phyloP scores from a whole-genome alignment of 2,113 vertebrate genomes.

The Heterochromis multidens region DNA sequence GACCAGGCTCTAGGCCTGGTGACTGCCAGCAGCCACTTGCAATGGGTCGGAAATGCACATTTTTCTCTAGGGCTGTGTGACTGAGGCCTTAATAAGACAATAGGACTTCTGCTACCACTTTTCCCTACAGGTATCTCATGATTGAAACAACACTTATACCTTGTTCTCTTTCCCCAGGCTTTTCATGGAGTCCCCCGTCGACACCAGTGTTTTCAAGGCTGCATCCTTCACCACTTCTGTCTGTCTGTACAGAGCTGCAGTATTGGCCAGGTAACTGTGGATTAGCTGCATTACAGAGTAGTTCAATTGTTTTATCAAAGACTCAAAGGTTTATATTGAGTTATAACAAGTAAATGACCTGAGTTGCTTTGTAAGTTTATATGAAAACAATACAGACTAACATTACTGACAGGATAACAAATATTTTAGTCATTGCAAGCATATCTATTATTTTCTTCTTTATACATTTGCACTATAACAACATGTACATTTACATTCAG shows the following conservation, averaged over 20 bases:
- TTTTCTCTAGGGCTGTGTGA: background rate
- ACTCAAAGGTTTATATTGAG: background rate
- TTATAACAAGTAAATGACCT: background rate
- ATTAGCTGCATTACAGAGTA: background rate
- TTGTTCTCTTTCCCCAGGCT: slow-evolving; percentile 71
- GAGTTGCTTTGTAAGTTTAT: background rate
- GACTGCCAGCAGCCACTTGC: background rate
- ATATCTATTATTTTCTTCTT: background rate
- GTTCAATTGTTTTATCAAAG: background rate
- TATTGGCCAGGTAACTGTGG: slow-evolving; percentile 82
- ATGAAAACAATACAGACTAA: background rate
- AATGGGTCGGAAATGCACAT: too few relatives aligned
- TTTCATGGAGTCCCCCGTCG: slow-evolving; percentile 66
- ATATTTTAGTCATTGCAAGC: background rate
- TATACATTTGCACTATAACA: background rate
- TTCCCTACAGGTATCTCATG: background rate
- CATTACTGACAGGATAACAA: background rate
- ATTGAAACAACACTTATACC: background rate
- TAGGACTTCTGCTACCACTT: background rate
- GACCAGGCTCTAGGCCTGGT: too few relatives aligned
- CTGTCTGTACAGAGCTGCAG: slow-evolving; percentile 77
- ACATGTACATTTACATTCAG: background rate
- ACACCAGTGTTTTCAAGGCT: slow-evolving; percentile 76
- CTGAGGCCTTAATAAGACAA: background rate
- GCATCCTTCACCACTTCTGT: slow-evolving; percentile 78